Percentiles rank a stretch among this genome's conserved stretches.
Conservation (phyloP, 2,888 invertebrate genomes). For the Apotomis turbidana region DNA sequence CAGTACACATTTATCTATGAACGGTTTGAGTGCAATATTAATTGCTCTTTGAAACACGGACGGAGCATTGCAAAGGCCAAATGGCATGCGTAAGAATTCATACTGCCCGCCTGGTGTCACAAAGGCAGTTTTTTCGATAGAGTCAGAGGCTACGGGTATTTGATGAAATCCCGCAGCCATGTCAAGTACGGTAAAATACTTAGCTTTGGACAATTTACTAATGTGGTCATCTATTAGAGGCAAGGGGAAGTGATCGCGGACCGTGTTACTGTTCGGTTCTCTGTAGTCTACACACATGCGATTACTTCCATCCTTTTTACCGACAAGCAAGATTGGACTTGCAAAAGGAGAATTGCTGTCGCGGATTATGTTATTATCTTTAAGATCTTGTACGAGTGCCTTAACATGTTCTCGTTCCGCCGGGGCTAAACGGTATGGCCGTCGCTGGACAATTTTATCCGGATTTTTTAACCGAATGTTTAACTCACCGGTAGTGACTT, state of each 20-base stretch:
- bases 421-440: slow-evolving; percentile 39
- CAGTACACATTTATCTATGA: slow-evolving; percentile 30
- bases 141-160: slow-evolving; percentile 28
- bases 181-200: slow-evolving; percentile 30
- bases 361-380: slow-evolving; percentile 44
- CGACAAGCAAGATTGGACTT: slow-evolving; percentile 44
- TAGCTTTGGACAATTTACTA: slow-evolving; percentile 12
- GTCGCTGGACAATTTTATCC: slow-evolving; percentile 38
- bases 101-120: slow-evolving; percentile 38
- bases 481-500: slow-evolving; percentile 38
- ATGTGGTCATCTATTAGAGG: slow-evolving; percentile 39
- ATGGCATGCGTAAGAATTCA: slow-evolving; percentile 39
- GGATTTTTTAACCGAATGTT: slow-evolving; percentile 38
- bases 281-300: slow-evolving; percentile 45
- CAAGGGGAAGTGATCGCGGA: slow-evolving; percentile 36
- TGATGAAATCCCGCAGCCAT: slow-evolving; percentile 39
- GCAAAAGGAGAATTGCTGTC: slow-evolving; percentile 42
- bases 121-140: slow-evolving; percentile 38
- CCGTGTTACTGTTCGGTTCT: slow-evolving; percentile 35
- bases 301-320: slow-evolving; percentile 45
- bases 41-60: slow-evolving; percentile 42
- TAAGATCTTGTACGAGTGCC: slow-evolving; percentile 32
- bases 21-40: slow-evolving; percentile 31
- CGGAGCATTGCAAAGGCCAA: slow-evolving; percentile 41
- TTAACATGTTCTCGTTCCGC: slow-evolving; percentile 38